Evolutionary conservation across 2,113 vertebrate species (phyloP).

Genomic region (Baryphthengus martii): DNA sequence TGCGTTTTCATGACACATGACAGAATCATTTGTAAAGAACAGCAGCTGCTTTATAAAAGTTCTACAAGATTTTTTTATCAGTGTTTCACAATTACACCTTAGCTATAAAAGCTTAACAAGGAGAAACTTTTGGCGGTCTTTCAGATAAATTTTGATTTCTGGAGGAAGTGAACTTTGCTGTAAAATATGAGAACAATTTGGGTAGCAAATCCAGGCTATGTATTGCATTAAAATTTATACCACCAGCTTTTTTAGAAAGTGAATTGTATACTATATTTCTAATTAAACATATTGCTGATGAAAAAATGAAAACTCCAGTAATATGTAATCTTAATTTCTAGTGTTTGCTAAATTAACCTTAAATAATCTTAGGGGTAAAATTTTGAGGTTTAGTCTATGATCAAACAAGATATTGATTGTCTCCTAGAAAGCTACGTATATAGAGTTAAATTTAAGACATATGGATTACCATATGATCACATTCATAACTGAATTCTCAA

Average conservation of each 20-base stretch:
- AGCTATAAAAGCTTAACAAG: not conserved
- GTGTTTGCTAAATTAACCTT: not conserved
- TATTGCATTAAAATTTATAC: not conserved
- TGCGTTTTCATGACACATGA: not conserved
- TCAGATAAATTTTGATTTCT: not conserved
- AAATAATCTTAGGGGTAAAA: not conserved
- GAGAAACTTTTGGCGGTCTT: not conserved
- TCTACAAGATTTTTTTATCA: not conserved
- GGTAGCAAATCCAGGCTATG: not conserved
- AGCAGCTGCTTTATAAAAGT: not conserved
- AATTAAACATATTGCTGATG: not conserved
- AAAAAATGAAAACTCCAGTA: not conserved
- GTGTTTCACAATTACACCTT: not conserved
- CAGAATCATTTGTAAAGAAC: not conserved
- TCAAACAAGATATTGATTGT: not conserved
- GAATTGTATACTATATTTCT: not conserved
- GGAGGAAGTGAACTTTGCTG: not conserved
- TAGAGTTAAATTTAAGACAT: not conserved
- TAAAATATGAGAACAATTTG: not conserved
- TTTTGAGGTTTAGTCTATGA: not conserved
- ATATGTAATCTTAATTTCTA: not conserved
- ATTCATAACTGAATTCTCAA: not conserved
- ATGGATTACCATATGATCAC: not conserved
- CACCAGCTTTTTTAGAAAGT: not conserved
- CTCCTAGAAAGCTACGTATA: not conserved